Base-by-base conservation (phyloP, 2,888 invertebrate genomes). In the Carpatolechia fugitivella region DNA sequence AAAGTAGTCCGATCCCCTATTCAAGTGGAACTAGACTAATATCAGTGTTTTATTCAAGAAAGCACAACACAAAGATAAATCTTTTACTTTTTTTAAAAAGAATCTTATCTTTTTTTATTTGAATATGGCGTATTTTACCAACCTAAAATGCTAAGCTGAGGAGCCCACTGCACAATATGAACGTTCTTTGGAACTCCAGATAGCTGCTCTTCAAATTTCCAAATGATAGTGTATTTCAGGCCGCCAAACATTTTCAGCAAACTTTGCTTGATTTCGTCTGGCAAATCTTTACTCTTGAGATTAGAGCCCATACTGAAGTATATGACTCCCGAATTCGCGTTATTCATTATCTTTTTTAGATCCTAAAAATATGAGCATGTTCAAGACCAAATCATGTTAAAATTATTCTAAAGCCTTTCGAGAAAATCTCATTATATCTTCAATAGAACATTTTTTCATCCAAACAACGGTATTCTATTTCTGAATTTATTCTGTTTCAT, bases 121-220 rank as follows among this genome's bases (percentile, higher is more conserved):
- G 24, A 24, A 24, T 24, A 6, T 24, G 24, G 6, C 6, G 3
- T 24, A 24, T 24, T 24, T 24, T 6, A 24, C 24, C 24, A 24
- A 83, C 85, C 74, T 56, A 86, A 71, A 58, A 86, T 81, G 48
- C 82, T 82, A 11, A 67, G 71, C 47, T 85, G 84, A 11, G 84
- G 83, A 14, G 85, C 82, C 85, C 85, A 85, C 44, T 80, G 60
- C 0, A 85, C 56, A 35, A 82, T 70, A 40, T 80, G 79, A 0
- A 86, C 76, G 57, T 85, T 85, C 2, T 68, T 63, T 0, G 85
- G 83, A 0, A 77, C 48, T 49, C 76, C 68, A 1, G 64, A 55
- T 8, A 82, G 56, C 3, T 72, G 66, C 8, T 67, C 72, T 56
- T 85, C 85, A 31, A 78, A 80, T 57, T 85, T 85, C 86, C 85